Evolutionary conservation across 2,113 vertebrate species (phyloP).

Genomic region (Hemichromis elongatus): DNA sequence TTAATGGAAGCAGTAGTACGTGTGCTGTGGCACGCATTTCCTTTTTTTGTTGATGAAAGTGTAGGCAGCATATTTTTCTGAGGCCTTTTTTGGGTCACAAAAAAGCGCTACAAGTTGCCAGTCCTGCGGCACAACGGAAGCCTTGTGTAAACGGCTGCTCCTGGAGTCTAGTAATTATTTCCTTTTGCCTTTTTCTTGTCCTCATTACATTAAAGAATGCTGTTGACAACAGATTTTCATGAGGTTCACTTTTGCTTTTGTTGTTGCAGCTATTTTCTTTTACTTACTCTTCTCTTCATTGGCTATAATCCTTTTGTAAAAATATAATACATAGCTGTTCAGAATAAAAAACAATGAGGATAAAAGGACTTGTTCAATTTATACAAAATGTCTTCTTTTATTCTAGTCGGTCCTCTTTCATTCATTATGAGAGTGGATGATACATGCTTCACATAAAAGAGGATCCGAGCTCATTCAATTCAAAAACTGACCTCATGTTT

Average conservation of each 20-base stretch:
- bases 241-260: constrained; percentile 15
- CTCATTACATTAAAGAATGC: neutral
- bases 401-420: neutral
- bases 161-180: constrained; percentile 42
- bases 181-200: constrained; percentile 1
- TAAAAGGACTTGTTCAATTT: neutral
- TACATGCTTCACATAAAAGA: neutral
- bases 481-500: neutral
- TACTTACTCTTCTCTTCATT: neutral
- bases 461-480: neutral
- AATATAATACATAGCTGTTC: neutral
- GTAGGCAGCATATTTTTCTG: neutral
- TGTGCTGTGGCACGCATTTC: neutral
- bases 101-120: neutral
- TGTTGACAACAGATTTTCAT: constrained; percentile 12
- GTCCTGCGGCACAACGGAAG: constrained; percentile 17
- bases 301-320: neutral
- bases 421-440: neutral
- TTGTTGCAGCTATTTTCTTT: constrained; percentile 6
- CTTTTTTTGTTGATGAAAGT: neutral
- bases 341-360: neutral
- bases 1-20: neutral
- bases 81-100: constrained; percentile 14
- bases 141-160: constrained; percentile 10
- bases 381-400: neutral